These are phyloP conservation scores for Oncorhynchus gorbuscha DNA, from an alignment of 2,113 vertebrate genomes.

Conservation along the genomic window DNA sequence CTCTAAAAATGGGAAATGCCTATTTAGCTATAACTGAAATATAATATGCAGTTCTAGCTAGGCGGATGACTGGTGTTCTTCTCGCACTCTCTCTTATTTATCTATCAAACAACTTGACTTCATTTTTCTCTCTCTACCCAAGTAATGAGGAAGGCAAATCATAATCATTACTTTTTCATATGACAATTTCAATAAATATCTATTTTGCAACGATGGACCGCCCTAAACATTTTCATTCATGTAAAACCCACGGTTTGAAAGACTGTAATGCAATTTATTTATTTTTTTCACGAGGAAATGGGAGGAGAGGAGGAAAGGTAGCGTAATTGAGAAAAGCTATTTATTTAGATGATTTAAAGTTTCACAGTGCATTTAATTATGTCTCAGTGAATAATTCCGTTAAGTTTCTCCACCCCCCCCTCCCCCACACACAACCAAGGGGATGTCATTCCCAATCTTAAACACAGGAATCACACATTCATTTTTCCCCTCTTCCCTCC, in stretches of 20 bases:
- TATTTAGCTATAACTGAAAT: too few species aligned
- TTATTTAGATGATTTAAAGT: constrained; percentile 76
- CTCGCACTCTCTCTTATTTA: not conserved
- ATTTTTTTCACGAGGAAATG: not conserved
- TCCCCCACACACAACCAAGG: constrained; percentile 22
- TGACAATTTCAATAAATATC: not conserved
- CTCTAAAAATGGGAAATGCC: not conserved
- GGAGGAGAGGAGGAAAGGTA: constrained; percentile 42
- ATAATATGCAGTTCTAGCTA: not conserved
- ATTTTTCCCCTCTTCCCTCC: constrained; percentile 31
- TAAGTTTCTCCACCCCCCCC: constrained; percentile 44
- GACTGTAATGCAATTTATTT: not conserved
- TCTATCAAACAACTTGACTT: not conserved
- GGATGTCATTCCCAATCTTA: constrained; percentile 62
- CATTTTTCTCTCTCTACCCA: not conserved
- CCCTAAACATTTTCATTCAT: too few species aligned
- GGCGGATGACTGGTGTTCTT: not conserved
- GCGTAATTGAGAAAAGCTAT: constrained; percentile 72
- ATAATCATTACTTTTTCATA: not conserved
- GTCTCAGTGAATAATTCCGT: constrained; percentile 64
- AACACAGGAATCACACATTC: constrained; percentile 56
- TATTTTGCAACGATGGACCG: not conserved
- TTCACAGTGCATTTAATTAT: constrained; percentile 72
- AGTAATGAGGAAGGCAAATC: not conserved
- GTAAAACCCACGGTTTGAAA: not conserved